These are phyloP conservation scores for Pristionchus pacificus DNA, from an alignment of 1,140 invertebrate genomes.

Conservation along the genomic window DNA sequence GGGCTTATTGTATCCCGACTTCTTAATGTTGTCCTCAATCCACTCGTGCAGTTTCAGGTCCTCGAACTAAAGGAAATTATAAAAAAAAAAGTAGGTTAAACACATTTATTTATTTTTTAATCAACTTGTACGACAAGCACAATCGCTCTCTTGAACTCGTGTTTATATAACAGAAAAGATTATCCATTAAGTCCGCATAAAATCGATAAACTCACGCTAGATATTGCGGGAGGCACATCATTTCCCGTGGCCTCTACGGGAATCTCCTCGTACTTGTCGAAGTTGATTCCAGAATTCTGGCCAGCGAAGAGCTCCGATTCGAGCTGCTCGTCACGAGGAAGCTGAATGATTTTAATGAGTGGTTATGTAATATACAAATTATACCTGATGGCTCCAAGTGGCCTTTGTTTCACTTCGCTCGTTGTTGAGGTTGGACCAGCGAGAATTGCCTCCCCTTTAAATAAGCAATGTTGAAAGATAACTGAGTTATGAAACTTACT, in stretches of 20 bases:
- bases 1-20: slow-evolving; percentile 51
- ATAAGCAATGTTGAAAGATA: no score
- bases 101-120: no score
- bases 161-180: no score
- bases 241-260: slow-evolving; percentile 96
- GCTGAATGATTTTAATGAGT: slow-evolving; percentile 13
- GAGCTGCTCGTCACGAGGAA: slow-evolving; percentile 28
- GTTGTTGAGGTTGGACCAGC: no score
- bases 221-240: slow-evolving; percentile 79
- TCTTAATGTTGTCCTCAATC: slow-evolving; percentile 54
- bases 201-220: slow-evolving; percentile 32
- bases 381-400: neutral
- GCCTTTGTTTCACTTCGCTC: no score
- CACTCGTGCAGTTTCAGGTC: slow-evolving; percentile 51
- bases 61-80: slow-evolving; percentile 48
- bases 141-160: no score
- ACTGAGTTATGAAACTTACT: no score
- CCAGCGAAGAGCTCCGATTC: slow-evolving; percentile 22
- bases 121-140: no score
- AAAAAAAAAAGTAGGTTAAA: no score
- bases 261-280: slow-evolving; percentile 99
- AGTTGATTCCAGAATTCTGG: slow-evolving; percentile 78
- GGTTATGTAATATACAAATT: neutral
- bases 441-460: no score
- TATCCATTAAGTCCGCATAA: no score